Evolutionary conservation across 2,797 vertebrate species (phyloP).

Genomic region (Amphiprion clarkii): DNA sequence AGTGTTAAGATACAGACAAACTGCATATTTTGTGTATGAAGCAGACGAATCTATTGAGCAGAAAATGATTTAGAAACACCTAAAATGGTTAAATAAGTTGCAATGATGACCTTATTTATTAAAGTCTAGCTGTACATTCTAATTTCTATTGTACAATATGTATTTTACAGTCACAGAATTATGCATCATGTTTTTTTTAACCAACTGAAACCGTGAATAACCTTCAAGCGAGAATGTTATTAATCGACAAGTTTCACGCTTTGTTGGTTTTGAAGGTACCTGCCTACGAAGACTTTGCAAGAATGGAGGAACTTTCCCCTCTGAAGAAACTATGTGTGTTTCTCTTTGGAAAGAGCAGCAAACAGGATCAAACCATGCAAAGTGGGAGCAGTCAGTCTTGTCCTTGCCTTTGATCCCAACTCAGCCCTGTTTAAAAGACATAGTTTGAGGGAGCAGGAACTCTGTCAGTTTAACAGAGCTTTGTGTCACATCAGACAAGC

Average conservation of each 20-base stretch:
- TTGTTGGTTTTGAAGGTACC: no score
- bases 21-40: conserved; percentile 11
- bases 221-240: conserved; percentile 3
- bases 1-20: not conserved
- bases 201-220: not conserved
- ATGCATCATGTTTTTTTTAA: not conserved
- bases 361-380: conserved; percentile 61
- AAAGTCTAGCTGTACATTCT: not conserved
- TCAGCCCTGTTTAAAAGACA: conserved; percentile 63
- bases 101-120: conserved; percentile 4
- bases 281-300: conserved; percentile 34
- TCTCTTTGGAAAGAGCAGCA: conserved; percentile 41
- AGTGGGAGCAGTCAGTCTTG: conserved; percentile 58
- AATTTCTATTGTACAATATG: not conserved
- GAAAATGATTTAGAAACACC: not conserved
- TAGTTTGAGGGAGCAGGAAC: conserved; percentile 67
- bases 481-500: conserved; percentile 67
- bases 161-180: not conserved
- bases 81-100: conserved; percentile 4
- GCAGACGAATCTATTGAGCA: not conserved
- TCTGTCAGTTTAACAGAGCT: conserved; percentile 68
- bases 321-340: conserved; percentile 18
- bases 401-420: conserved; percentile 69
- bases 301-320: conserved; percentile 20
- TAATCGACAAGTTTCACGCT: no score